Base-by-base conservation (phyloP, 2,113 vertebrate species). In the Ahaetulla prasina region DNA sequence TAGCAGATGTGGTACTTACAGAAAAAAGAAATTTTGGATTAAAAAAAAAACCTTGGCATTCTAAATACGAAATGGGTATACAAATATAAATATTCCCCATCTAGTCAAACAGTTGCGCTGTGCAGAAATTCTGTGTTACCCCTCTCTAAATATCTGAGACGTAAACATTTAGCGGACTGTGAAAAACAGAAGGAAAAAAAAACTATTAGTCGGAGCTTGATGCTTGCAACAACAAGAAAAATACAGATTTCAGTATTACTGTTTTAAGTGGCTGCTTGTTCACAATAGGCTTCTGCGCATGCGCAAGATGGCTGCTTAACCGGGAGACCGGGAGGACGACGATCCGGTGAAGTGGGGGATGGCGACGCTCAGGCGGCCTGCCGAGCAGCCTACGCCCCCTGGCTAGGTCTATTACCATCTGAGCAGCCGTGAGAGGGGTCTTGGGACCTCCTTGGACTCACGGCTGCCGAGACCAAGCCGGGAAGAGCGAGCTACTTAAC, bases 211-310 rank as follows among this genome's bases (percentile, higher is more conserved):
- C 84, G 63, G 53, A 8, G 74, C 91, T 92, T 96, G 57, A 94
- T 94, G 92, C 94, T 96, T 94, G 93, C 74, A 55, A 55, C 54
- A 55, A 55, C 9, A 14, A 96, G 94, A 95, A 96, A 97, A 74
- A 96, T 96, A 95, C 95, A 95, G 96, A 96, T 96, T 96, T 92
- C 94, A 89, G 94, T 95, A 95, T 96, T 94, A 96, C 94, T 96
- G 94, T 97, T 96, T 96, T 94, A 85, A 95, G 47, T 90, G 93
- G 86, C 95, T 94, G 93, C 96, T 94, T 94, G 96, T 96, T 60
- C 57, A 60, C 57, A 60, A 11, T n/a, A n/a, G n/a, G n/a, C n/a
- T n/a, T n/a, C n/a, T n/a, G n/a, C n/a, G n/a, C n/a, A n/a, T n/a
- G n/a, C n/a, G n/a, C n/a, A n/a, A n/a, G n/a, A n/a, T n/a, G n/a